Evolutionary conservation across 1,140 invertebrate species (phyloP).

Genomic region (Heliconius hermathena): DNA sequence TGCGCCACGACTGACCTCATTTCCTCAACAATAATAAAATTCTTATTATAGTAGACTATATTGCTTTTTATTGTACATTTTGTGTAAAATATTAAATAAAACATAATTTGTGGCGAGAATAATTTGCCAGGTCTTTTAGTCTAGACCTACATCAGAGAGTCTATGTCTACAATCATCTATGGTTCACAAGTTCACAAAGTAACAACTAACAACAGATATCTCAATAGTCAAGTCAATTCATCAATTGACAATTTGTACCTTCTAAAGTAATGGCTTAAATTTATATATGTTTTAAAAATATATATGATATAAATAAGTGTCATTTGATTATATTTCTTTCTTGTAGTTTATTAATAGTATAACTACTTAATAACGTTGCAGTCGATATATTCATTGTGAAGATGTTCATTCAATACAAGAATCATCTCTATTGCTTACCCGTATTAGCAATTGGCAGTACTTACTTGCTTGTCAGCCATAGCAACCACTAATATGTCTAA

Average conservation of each 20-base stretch:
- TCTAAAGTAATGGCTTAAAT: background rate
- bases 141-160: too few relatives aligned
- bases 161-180: background rate
- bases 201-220: conserved; percentile 4
- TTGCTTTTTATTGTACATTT: too few relatives aligned
- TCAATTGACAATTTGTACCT: conserved; percentile 1
- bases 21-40: too few relatives aligned
- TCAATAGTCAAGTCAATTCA: background rate
- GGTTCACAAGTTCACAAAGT: background rate
- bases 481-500: conserved; percentile 17
- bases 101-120: too few relatives aligned
- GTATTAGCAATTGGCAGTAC: conserved; percentile 9
- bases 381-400: background rate
- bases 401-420: conserved; percentile 3
- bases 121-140: too few relatives aligned
- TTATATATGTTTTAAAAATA: background rate
- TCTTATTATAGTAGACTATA: too few relatives aligned
- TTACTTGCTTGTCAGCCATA: conserved; percentile 34
- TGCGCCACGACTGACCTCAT: too few relatives aligned
- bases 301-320: conserved; percentile 5
- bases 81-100: too few relatives aligned
- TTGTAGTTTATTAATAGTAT: background rate
- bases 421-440: background rate
- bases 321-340: background rate
- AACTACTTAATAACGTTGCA: background rate